Percentiles rank a stretch among this genome's conserved stretches.
Evolutionary conservation across 2,113 vertebrate species (phyloP).

Genomic region (Orientallactaga bullata): DNA sequence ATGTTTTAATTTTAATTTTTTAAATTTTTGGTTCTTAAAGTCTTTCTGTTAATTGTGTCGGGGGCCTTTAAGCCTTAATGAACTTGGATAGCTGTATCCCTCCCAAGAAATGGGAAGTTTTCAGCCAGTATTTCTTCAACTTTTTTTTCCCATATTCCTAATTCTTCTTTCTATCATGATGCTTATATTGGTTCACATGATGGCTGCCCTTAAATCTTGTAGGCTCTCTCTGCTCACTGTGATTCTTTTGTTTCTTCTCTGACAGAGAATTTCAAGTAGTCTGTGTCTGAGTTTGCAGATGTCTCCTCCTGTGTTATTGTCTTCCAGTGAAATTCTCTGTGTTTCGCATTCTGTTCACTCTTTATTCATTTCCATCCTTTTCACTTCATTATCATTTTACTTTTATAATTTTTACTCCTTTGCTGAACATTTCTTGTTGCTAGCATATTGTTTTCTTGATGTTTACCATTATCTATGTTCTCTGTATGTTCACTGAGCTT

Average conservation of each 20-base stretch:
- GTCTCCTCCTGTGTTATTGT: neutral
- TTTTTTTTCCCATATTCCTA: too few relatives aligned
- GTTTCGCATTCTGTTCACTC: neutral
- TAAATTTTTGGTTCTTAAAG: too few relatives aligned
- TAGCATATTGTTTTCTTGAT: neutral
- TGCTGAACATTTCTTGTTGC: neutral
- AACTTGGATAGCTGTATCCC: neutral
- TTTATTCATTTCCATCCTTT: neutral
- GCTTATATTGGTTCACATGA: neutral
- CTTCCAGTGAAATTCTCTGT: neutral
- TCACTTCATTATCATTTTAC: neutral
- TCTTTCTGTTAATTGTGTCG: neutral
- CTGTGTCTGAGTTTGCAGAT: neutral
- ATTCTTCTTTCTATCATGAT: neutral
- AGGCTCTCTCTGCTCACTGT: neutral
- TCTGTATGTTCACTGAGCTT: neutral
- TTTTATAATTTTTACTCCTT: neutral
- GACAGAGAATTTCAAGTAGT: neutral
- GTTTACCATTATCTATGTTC: neutral
- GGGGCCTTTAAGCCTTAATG: neutral
- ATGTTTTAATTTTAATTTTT: too few relatives aligned
- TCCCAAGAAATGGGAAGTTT: neutral
- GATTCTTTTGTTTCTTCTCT: neutral
- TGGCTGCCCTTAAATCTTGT: neutral
- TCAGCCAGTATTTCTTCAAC: neutral